Evolutionary conservation across 2,797 vertebrate species (phyloP), one percentile per base, ranked within the genome.

Genomic region (Euthynnus affinis): DNA sequence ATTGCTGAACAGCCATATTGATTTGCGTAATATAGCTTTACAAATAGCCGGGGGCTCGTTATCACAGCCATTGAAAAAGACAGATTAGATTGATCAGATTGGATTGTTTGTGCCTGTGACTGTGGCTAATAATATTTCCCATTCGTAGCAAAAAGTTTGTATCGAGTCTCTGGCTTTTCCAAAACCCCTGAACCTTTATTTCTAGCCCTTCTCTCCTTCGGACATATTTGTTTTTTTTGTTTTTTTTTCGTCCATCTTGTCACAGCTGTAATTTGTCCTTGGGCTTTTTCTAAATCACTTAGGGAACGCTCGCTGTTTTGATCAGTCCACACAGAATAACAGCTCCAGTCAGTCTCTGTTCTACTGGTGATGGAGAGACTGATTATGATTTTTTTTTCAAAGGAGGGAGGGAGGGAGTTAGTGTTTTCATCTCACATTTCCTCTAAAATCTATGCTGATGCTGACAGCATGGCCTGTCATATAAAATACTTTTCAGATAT

Each of bases 341-440:
- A 71, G 71, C 68, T 81, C 23, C 37, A 61, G 63, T 84, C 68
- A 20, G 62, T 48, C 48, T 75, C 29, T 42, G 57, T 58, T 77
- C 29, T 46, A 3, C 40, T 37, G 53, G 18, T 53, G 70, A 71
- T 58, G n/a, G 53, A 79, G 59, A 1, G 37, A 76, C n/a, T 72
- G 72, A 79, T 78, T 73, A 61, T 73, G 67, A 75, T 83, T 85
- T 73, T 87, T 83, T 85, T 73, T 87, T 80, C 77, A 72, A 70
- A 75, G 59, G 42, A 60, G 5, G 57, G 57, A 2, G 42, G 37
- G 66, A 20, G n/a, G n/a, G n/a, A n/a, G n/a, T 17, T 40, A 61
- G 22, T 59, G 57, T 60, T 61, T 79, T 78, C 51, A 42, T 81
- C 60, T 82, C 70, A 82, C 65, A 44, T 76, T 85, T 86, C 62